A percentile compares a stretch with the other conserved stretches of the same genome.
Conservation (phyloP, 2,113 vertebrate species). For the Natator depressus region DNA sequence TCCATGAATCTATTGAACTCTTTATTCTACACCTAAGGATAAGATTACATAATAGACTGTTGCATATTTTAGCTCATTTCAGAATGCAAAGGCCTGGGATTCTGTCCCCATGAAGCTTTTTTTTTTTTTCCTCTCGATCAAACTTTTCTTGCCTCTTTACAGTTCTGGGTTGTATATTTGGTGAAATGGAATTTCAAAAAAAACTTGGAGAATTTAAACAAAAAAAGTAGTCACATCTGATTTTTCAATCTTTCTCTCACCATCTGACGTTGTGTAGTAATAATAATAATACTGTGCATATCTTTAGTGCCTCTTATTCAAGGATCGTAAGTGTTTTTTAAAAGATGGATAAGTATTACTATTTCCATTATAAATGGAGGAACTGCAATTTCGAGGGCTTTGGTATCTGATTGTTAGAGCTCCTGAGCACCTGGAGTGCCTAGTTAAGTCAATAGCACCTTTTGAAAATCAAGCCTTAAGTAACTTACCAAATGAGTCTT, state of each 20-base stretch:
- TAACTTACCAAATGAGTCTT: neutral
- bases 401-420: neutral
- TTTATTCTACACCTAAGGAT: neutral
- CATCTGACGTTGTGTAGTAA: neutral
- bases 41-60: neutral
- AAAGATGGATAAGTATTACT: neutral
- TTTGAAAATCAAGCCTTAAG: neutral
- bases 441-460: neutral
- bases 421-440: neutral
- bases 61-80: neutral
- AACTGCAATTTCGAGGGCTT: neutral
- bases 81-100: neutral
- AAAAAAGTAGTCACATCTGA: neutral
- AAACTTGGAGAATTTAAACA: neutral
- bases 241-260: neutral
- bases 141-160: neutral
- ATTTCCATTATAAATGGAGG: neutral
- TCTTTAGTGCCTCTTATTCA: neutral
- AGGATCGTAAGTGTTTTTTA: neutral
- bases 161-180: neutral
- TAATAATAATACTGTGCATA: neutral
- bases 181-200: neutral
- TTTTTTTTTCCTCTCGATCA: slow-evolving; percentile 2
- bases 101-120: neutral
- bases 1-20: neutral